Evolutionary conservation across 2,113 vertebrate species (phyloP).

Genomic region (Suricata suricatta): DNA sequence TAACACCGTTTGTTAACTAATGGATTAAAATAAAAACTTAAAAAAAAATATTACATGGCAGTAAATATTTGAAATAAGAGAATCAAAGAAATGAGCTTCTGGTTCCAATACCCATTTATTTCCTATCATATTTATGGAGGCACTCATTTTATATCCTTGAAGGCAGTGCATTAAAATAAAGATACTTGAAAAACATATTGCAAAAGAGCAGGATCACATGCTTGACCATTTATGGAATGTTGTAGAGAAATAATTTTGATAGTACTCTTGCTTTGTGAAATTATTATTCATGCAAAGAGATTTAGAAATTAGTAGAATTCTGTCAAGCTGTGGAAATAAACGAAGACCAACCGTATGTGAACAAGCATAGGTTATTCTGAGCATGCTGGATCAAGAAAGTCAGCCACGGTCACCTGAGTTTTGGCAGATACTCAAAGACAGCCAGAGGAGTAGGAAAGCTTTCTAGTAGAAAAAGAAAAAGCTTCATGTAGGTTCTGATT

Average conservation of each 20-base stretch:
- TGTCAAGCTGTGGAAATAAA: not conserved
- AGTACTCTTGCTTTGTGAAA: not conserved
- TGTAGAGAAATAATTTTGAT: not conserved
- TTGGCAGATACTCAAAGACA: not conserved
- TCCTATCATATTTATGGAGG: not conserved
- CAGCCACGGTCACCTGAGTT: not conserved
- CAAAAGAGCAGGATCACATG: not conserved
- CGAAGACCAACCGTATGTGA: not conserved
- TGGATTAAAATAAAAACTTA: not conserved
- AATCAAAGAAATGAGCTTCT: not conserved
- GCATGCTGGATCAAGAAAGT: not conserved
- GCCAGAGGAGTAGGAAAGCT: not conserved
- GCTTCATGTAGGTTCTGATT: not conserved
- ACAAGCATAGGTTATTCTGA: not conserved
- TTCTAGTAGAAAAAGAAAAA: not conserved
- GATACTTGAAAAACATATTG: not conserved
- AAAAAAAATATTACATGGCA: not conserved
- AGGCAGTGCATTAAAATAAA: not conserved
- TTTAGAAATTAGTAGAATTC: constrained; percentile 43
- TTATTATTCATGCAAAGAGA: constrained; percentile 15
- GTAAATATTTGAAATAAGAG: not conserved
- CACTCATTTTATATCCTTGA: not conserved
- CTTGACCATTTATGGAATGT: not conserved
- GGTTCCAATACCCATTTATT: not conserved
- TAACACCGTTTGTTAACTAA: not conserved